Base-by-base conservation (phyloP, 2,113 vertebrate species). In the Erinaceus europaeus region DNA sequence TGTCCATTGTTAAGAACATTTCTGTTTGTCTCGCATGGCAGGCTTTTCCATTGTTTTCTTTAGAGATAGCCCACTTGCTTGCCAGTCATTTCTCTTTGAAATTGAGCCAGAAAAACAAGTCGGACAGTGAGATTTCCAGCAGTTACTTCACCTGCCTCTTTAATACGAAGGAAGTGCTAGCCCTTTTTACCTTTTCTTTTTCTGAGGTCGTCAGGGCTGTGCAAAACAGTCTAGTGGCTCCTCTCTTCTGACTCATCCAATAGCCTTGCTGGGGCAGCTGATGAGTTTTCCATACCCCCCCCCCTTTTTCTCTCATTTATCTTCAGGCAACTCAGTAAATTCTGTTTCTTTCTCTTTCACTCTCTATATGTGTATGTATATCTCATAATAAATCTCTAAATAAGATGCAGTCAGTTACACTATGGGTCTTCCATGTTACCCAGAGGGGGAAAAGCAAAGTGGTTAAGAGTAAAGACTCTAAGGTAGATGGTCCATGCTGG, bases 71-170 rank as follows among this genome's bases (percentile, higher is more conserved):
- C 61, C 76, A 88, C 76, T 72, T 71, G 69, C 36, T 55, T 84
- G 48, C 90, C 76, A 36, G 6, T 84, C 79, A 84, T 88, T 64
- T 86, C 34, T 75, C 80, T 92, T 86, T 78, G 62, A 91, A 88
- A 29, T 9, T 81, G 50, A 77, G 64, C 91, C 83, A 91, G 76
- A 84, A 73, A 57, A 93, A 55, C 61, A 81, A 85, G 69, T 55
- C 52, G 52, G 55, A 50, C 55, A 36, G 15, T 40, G 46, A 71
- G 72, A 81, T 62, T 59, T 52, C 21, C 44, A 79, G 3, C 9
- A 25, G 65, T 59, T 84, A n/a, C n/a, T 83, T 74, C 64, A 72
- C 52, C 9, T 73, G 1, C 42, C 25, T 69, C 53, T 84, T 76
- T 23, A 34, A 65, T 55, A 86, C 34, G 38, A 76, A 76, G 36